A percentile compares a stretch with the other conserved stretches of the same genome.
Conservation (phyloP, 1,140 invertebrate genomes). For the Zaprionus vittiger region DNA sequence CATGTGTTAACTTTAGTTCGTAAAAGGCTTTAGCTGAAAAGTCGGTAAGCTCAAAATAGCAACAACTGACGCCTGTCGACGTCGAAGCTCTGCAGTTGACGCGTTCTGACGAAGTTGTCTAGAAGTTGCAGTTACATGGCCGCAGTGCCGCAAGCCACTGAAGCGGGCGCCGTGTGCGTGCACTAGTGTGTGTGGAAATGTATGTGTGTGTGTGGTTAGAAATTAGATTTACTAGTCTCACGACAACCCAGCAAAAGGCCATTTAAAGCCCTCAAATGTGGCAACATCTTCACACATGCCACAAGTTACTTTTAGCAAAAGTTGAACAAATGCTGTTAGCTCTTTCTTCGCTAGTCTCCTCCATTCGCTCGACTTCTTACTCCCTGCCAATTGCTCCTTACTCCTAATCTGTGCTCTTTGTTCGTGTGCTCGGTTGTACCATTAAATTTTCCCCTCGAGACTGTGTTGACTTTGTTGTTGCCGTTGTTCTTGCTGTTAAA, state of each 20-base stretch:
- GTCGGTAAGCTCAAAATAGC: conserved; percentile 75
- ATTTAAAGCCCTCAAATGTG: conserved; percentile 62
- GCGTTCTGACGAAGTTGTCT: conserved; percentile 66
- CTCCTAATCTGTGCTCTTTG: conserved; percentile 23
- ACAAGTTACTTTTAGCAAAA: conserved; percentile 57
- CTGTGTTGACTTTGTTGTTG: conserved; percentile 69
- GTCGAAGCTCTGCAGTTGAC: conserved; percentile 63
- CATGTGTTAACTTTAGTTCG: conserved; percentile 53
- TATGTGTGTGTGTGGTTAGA: conserved; percentile 61
- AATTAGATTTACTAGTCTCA: conserved; percentile 79
- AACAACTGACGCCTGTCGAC: conserved; percentile 57
- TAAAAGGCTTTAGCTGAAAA: conserved; percentile 68
- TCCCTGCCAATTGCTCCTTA: background rate
- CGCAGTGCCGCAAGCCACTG: conserved; percentile 28
- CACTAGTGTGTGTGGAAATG: too few relatives aligned
- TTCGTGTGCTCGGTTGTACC: conserved; percentile 61
- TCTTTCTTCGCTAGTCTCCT: background rate
- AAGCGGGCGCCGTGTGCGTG: conserved; percentile 20
- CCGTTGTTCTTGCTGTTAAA: conserved; percentile 33
- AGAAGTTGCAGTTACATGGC: conserved; percentile 68
- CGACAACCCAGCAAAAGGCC: conserved; percentile 40
- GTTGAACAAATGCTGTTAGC: conserved; percentile 69
- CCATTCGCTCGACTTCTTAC: background rate
- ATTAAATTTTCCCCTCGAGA: conserved; percentile 72
- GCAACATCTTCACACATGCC: conserved; percentile 66